Conservation (phyloP, 1,140 invertebrate genomes). For the Campoletis sonorensis region DNA sequence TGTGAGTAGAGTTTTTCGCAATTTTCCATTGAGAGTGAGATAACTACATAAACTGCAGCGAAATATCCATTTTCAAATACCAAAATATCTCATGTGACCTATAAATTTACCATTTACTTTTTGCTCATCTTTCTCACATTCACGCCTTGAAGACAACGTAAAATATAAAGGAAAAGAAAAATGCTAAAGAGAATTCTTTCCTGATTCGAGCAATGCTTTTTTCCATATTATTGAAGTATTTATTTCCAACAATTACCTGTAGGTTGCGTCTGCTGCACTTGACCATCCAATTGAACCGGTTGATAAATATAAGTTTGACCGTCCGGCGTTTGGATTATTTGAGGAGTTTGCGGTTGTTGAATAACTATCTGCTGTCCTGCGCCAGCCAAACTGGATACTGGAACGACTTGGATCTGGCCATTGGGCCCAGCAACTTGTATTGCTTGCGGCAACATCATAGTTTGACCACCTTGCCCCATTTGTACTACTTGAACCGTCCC, state of each 20-base stretch:
- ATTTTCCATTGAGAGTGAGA: not conserved
- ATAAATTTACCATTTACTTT: too few relatives aligned
- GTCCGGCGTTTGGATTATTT: slow-evolving; percentile 93
- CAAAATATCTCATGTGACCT: too few relatives aligned
- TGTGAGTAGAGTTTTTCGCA: not conserved
- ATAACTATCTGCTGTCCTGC: slow-evolving; percentile 78
- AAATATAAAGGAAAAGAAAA: too few relatives aligned
- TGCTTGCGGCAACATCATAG: slow-evolving; percentile 78
- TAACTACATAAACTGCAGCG: not conserved
- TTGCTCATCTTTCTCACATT: too few relatives aligned
- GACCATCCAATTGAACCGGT: slow-evolving; percentile 81
- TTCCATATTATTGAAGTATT: not conserved
- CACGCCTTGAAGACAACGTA: too few relatives aligned
- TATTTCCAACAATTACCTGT: slow-evolving; percentile 74
- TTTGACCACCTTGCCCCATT: slow-evolving; percentile 74
- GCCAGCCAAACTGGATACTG: slow-evolving; percentile 79
- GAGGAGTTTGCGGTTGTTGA: slow-evolving; percentile 83
- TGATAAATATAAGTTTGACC: slow-evolving; percentile 96
- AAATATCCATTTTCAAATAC: not conserved
- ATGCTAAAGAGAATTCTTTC: too few relatives aligned
- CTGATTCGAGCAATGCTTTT: too few relatives aligned
- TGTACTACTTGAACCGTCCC: slow-evolving; percentile 76
- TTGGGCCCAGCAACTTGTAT: slow-evolving; percentile 81
- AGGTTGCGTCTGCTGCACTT: slow-evolving; percentile 80
- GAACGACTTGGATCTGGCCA: slow-evolving; percentile 82